Evolutionary conservation across 2,113 vertebrate genomes (phyloP).

Genomic region (Choloepus hoffmanni): DNA sequence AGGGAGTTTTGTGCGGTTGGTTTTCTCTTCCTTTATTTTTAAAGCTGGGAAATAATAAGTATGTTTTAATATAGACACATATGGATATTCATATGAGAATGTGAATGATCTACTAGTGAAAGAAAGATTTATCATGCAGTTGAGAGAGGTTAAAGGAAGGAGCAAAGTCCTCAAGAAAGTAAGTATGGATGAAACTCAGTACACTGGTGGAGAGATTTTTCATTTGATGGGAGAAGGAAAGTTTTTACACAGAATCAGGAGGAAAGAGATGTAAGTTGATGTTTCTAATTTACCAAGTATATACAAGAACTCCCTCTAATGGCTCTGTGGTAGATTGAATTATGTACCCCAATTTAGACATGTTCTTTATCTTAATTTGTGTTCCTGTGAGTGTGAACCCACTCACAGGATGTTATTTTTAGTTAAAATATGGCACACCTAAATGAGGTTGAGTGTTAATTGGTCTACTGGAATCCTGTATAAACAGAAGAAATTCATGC

Average conservation of each 20-base stretch:
- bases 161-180: not conserved
- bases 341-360: too few relatives aligned
- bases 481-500: too few relatives aligned
- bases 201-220: not conserved
- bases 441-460: too few relatives aligned
- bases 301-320: not conserved
- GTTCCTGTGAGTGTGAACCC: too few relatives aligned
- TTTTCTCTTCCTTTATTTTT: not conserved
- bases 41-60: not conserved
- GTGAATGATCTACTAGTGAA: not conserved
- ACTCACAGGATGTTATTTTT: too few relatives aligned
- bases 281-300: not conserved
- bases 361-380: too few relatives aligned
- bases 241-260: not conserved
- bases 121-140: not conserved
- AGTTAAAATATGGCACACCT: too few relatives aligned
- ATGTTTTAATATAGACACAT: not conserved
- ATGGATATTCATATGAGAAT: not conserved
- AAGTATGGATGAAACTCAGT: not conserved
- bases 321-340: too few relatives aligned
- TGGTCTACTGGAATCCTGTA: too few relatives aligned
- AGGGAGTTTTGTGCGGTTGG: not conserved
- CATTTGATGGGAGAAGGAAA: not conserved
- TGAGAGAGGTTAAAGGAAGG: conserved; percentile 4
- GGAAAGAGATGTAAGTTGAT: not conserved